A percentile compares a stretch with the other conserved stretches of the same genome.
phyloP scores from a whole-genome alignment of 1,140 invertebrate genomes.

The Caligus rogercresseyi region DNA sequence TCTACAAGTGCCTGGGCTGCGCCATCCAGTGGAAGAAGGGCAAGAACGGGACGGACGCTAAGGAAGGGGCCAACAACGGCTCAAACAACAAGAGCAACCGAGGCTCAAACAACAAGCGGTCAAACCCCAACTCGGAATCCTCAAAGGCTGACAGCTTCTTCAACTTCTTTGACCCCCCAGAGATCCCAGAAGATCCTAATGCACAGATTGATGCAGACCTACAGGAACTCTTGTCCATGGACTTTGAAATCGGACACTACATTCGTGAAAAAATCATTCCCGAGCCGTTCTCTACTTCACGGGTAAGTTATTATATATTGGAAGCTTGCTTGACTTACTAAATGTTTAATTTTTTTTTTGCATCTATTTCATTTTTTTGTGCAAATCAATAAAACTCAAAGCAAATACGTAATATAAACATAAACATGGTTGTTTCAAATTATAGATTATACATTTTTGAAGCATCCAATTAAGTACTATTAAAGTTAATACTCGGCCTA shows the following conservation, averaged over 20 bases:
- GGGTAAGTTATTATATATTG: conserved; percentile 36
- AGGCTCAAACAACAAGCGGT: conserved; percentile 57
- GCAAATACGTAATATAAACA: no score
- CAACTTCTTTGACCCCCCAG: conserved; percentile 89
- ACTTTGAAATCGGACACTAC: conserved; percentile 97
- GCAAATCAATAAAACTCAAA: no score
- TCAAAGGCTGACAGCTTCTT: conserved; percentile 79
- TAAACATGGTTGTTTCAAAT: no score
- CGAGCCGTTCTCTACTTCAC: conserved; percentile 82
- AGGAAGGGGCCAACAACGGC: conserved; percentile 83
- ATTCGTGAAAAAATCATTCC: conserved; percentile 81
- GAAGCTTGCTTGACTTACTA: no score
- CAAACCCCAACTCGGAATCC: conserved; percentile 28
- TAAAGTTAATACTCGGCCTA: no score
- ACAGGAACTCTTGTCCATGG: conserved; percentile 57
- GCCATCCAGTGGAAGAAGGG: conserved; percentile 85
- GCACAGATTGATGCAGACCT: conserved; percentile 54
- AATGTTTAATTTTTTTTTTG: no score
- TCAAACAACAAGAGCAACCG: conserved; percentile 81
- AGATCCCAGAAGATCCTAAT: conserved; percentile 27
- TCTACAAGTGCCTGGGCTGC: conserved; percentile 79
- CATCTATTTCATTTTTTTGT: no score
- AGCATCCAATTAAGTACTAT: no score
- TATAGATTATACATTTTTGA: no score
- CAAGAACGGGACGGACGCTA: conserved; percentile 81